phyloP scores from a whole-genome alignment of 2,113 vertebrate genomes.

The Neogale vison region DNA sequence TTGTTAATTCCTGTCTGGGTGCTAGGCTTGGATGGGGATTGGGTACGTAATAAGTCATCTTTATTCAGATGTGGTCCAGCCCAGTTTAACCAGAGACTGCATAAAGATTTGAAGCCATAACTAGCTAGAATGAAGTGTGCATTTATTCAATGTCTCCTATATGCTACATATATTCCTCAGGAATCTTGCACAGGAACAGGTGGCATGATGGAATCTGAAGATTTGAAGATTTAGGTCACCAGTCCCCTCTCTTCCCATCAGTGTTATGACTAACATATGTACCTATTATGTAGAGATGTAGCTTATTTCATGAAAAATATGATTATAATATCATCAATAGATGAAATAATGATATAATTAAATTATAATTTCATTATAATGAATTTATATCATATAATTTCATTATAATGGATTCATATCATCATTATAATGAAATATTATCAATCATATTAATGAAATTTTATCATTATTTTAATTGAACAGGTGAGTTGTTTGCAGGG shows the following conservation, averaged over 20 bases:
- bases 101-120: background rate
- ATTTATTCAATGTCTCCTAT: background rate
- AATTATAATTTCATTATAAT: background rate
- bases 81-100: background rate
- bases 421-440: too few relatives aligned
- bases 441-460: background rate
- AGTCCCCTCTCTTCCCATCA: background rate
- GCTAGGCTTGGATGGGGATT: background rate
- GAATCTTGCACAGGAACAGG: background rate
- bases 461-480: constrained; percentile 29
- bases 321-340: background rate
- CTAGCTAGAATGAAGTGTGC: background rate
- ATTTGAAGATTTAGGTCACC: background rate
- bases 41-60: background rate
- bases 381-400: background rate
- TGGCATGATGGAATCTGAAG: background rate
- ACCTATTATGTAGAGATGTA: background rate
- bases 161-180: background rate
- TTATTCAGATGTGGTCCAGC: background rate
- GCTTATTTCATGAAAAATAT: background rate
- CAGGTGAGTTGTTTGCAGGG: background rate
- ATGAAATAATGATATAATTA: background rate
- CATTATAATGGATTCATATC: too few relatives aligned
- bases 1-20: background rate
- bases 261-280: background rate